Percentiles rank a stretch among this genome's conserved stretches.
These are phyloP conservation scores for Plodia interpunctella DNA, from an alignment of 1,140 invertebrate genomes.

Conservation along the genomic window DNA sequence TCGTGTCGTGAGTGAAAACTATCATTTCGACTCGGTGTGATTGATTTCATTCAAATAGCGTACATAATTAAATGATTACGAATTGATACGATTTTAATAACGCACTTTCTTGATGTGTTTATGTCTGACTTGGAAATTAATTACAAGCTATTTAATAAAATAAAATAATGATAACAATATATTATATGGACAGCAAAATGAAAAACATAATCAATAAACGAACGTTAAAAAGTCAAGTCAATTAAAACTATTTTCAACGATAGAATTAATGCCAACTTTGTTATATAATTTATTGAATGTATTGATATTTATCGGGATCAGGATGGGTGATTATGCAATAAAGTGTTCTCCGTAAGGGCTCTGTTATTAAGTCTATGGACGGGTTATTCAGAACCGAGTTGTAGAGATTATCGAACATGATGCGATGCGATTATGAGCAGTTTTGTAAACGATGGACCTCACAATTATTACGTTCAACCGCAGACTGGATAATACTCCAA, in stretches of 20 bases:
- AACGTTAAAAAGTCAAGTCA: no score
- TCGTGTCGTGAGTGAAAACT: not conserved
- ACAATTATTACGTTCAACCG: not conserved
- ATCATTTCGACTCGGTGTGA: no score
- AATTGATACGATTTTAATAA: no score
- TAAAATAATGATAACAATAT: no score
- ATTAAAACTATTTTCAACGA: no score
- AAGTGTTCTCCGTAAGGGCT: not conserved
- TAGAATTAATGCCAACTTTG: not conserved
- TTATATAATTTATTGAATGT: not conserved
- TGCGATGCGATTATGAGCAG: slow-evolving; percentile 2
- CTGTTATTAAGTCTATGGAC: not conserved
- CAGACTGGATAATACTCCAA: not conserved
- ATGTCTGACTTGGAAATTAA: no score
- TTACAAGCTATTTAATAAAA: no score
- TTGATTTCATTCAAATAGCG: no score
- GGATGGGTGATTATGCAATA: not conserved
- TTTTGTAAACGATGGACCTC: slow-evolving; percentile 2
- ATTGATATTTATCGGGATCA: not conserved
- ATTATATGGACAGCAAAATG: no score
- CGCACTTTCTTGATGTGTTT: no score
- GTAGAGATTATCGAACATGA: slow-evolving; percentile 1
- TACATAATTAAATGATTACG: no score
- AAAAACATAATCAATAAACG: no score
- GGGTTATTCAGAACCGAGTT: not conserved